Evolutionary conservation across 2,888 invertebrate genomes (phyloP).

Genomic region (Microplitis deprimator): DNA sequence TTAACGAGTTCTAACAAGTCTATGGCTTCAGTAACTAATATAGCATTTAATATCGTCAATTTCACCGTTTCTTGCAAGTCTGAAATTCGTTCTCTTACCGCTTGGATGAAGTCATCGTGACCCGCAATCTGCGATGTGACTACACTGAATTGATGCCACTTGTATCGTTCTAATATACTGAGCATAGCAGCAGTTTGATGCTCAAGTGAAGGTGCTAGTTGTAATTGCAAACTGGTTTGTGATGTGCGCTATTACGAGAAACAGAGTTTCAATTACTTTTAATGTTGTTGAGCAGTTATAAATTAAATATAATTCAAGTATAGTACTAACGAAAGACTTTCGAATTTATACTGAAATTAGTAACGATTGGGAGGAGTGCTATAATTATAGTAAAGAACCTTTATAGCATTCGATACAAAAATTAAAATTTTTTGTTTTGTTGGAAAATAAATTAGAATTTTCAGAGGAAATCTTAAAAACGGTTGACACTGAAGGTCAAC

Average conservation of each 20-base stretch:
- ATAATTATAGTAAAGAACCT: too few species aligned
- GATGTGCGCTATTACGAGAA: slow-evolving; percentile 76
- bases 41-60: slow-evolving; percentile 89
- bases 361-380: too few species aligned
- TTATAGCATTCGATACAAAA: too few species aligned
- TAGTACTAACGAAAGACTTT: too few species aligned
- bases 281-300: too few species aligned
- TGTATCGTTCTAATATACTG: slow-evolving; percentile 93
- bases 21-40: slow-evolving; percentile 82
- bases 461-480: too few species aligned
- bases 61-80: slow-evolving; percentile 85
- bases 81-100: slow-evolving; percentile 88
- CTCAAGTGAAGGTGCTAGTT: slow-evolving; percentile 95
- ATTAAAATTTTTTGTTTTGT: too few species aligned
- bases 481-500: too few species aligned
- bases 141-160: slow-evolving; percentile 96
- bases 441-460: too few species aligned
- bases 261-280: too few species aligned
- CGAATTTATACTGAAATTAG: too few species aligned
- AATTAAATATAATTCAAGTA: too few species aligned
- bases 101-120: slow-evolving; percentile 95
- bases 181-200: slow-evolving; percentile 98
- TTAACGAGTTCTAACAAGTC: slow-evolving; percentile 88
- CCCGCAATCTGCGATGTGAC: slow-evolving; percentile 95
- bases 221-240: slow-evolving; percentile 90